Percentiles rank a stretch among this genome's conserved stretches.
Conservation (phyloP, 2,797 vertebrate genomes). For the Hephaestus fuliginosus region DNA sequence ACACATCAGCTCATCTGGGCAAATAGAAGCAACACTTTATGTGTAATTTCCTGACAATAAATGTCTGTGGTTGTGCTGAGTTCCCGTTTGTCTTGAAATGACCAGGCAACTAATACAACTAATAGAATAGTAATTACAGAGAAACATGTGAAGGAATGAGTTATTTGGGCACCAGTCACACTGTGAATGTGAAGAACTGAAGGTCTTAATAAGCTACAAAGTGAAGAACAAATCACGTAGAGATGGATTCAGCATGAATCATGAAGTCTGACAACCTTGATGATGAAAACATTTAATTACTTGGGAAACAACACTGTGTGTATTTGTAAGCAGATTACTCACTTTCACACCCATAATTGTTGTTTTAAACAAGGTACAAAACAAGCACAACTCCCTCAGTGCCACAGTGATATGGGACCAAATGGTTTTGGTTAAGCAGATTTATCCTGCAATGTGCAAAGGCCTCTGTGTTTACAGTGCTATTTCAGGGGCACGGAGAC, state of each 20-base stretch:
- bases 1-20: conserved; percentile 7
- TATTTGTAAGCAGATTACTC: not conserved
- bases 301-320: not conserved
- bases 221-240: conserved; percentile 12
- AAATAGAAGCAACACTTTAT: conserved; percentile 26
- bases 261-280: not conserved
- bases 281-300: conserved; percentile 2
- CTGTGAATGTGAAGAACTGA: not conserved
- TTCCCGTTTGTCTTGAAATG: conserved; percentile 41
- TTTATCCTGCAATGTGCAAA: conserved; percentile 29
- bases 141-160: not conserved
- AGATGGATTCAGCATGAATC: conserved; percentile 6
- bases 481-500: conserved; percentile 55
- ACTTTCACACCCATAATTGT: not conserved
- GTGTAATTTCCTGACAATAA: conserved; percentile 51
- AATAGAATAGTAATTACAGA: not conserved
- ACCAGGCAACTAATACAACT: conserved; percentile 1
- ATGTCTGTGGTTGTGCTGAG: conserved; percentile 39
- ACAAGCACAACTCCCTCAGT: conserved; percentile 8
- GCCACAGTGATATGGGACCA: not conserved
- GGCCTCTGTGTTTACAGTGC: conserved; percentile 50
- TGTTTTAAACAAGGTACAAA: conserved; percentile 19
- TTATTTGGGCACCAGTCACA: not conserved
- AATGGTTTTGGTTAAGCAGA: conserved; percentile 23
- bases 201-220: conserved; percentile 1